Conservation (phyloP, 30 jellyfish, hydroid and myxozoan species). For the Aurelia sp. region DNA sequence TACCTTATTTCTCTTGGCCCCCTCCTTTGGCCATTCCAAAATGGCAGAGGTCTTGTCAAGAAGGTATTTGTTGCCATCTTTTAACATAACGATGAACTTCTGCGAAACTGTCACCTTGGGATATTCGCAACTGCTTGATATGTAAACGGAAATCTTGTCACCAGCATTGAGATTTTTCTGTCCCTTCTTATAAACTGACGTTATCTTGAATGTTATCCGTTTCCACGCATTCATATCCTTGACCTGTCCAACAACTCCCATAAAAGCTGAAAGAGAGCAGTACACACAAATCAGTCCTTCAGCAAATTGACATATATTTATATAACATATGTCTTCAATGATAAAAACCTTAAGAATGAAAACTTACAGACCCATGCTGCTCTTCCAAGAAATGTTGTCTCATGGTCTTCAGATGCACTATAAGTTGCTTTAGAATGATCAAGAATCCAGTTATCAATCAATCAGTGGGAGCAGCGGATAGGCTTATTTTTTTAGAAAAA, state of each 20-base stretch:
- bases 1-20: too few relatives aligned
- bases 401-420: too few relatives aligned
- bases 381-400: too few relatives aligned
- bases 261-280: constrained; percentile 27
- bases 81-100: constrained; percentile 38
- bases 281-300: too few relatives aligned
- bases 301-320: too few relatives aligned
- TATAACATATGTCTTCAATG: too few relatives aligned
- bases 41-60: constrained; percentile 11
- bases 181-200: constrained; percentile 5
- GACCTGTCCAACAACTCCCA: constrained; percentile 21
- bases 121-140: constrained; percentile 11
- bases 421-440: too few relatives aligned
- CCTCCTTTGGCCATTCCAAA: background rate
- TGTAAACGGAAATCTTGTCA: constrained; percentile 4
- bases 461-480: too few relatives aligned
- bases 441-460: too few relatives aligned
- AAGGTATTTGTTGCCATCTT: constrained; percentile 40
- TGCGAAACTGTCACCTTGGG: constrained; percentile 22
- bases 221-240: constrained; percentile 6
- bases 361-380: too few relatives aligned
- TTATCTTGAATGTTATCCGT: constrained; percentile 11
- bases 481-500: too few relatives aligned
- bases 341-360: too few relatives aligned
- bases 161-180: constrained; percentile 1